Conservation (phyloP, 1,140 invertebrate genomes). For the Caenorhabditis briggsae region DNA sequence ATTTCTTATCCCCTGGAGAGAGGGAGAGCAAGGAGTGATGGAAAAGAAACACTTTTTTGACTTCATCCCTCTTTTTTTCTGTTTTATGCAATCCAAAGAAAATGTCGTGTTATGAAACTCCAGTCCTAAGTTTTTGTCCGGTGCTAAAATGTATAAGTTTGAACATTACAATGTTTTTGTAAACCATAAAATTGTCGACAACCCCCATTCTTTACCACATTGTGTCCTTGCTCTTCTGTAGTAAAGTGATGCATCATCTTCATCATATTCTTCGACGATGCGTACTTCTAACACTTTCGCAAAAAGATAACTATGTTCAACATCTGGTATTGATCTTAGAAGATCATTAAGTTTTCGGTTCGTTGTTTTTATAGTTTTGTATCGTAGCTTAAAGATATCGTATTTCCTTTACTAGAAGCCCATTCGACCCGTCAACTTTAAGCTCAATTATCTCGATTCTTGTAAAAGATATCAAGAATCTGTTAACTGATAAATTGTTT, state of each 20-base stretch:
- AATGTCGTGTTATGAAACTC: too few species aligned
- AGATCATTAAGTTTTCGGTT: too few species aligned
- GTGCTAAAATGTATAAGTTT: too few species aligned
- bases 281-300: background rate
- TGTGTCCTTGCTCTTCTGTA: background rate
- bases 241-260: constrained; percentile 48
- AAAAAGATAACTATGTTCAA: background rate
- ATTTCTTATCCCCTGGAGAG: constrained; percentile 40
- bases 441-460: too few species aligned
- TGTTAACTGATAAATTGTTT: too few species aligned
- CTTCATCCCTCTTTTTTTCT: background rate
- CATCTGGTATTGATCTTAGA: background rate
- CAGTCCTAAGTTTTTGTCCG: too few species aligned
- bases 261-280: background rate
- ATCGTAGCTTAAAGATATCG: too few species aligned
- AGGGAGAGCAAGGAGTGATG: background rate
- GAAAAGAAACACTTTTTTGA: background rate
- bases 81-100: background rate
- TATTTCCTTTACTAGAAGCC: too few species aligned
- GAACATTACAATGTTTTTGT: background rate
- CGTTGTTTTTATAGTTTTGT: too few species aligned
- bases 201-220: background rate
- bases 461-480: too few species aligned
- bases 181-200: background rate
- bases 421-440: too few species aligned